Percentiles rank a stretch among this genome's conserved stretches.
These are phyloP conservation scores for Fulmarus glacialis DNA, from an alignment of 2,113 vertebrate species.

Conservation along the genomic window DNA sequence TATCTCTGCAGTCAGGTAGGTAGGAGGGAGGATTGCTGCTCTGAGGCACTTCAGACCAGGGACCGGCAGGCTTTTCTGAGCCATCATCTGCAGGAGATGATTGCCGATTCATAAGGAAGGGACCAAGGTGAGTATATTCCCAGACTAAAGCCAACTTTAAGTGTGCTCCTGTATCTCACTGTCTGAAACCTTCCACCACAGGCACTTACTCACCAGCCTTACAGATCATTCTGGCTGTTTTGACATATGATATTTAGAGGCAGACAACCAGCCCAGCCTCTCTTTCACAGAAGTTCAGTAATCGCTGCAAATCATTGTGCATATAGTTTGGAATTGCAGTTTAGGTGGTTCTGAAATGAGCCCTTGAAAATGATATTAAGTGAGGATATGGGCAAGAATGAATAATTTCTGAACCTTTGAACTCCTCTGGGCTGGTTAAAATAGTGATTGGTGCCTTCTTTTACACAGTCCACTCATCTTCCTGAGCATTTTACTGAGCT, in stretches of 20 bases:
- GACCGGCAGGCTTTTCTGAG: neutral
- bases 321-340: neutral
- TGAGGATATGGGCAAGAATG: neutral
- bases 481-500: neutral
- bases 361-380: neutral
- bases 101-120: neutral
- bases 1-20: neutral
- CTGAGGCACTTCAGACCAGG: neutral
- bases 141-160: neutral
- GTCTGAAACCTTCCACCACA: neutral
- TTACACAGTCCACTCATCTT: neutral
- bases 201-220: neutral
- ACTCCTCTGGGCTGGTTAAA: neutral
- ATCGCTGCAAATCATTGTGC: neutral
- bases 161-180: neutral
- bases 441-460: neutral
- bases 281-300: neutral
- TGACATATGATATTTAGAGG: neutral
- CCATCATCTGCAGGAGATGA: neutral
- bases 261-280: neutral
- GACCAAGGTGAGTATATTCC: neutral
- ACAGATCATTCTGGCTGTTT: neutral
- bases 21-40: neutral
- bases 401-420: neutral
- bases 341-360: neutral